phyloP scores from a whole-genome alignment of 2,113 vertebrate genomes.

The Maccullochella peelii region DNA sequence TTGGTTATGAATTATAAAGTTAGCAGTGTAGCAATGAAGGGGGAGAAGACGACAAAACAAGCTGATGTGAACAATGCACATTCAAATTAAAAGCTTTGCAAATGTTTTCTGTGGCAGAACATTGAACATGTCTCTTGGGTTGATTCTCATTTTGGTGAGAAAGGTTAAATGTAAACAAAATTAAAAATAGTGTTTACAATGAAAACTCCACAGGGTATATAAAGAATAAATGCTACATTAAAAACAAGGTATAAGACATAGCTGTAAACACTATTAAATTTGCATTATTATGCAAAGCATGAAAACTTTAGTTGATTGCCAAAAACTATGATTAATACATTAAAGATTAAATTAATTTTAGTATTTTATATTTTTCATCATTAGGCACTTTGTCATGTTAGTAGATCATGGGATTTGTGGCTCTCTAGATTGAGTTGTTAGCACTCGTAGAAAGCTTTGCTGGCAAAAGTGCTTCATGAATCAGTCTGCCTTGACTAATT shows the following conservation, averaged over 20 bases:
- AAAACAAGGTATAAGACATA: not conserved
- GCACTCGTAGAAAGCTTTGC: not conserved
- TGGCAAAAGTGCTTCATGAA: not conserved
- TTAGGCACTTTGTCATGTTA: constrained; percentile 1
- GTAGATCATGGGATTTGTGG: not conserved
- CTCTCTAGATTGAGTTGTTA: not conserved
- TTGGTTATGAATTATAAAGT: constrained; percentile 1
- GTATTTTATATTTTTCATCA: constrained; percentile 10
- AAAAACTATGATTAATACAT: not conserved
- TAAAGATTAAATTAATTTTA: not conserved
- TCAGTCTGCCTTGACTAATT: not conserved
- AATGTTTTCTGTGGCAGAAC: not conserved
- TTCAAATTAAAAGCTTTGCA: not conserved
- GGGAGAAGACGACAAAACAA: not conserved
- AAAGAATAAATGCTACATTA: not conserved
- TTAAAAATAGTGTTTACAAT: not conserved
- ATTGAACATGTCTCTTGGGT: not conserved
- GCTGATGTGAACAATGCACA: not conserved
- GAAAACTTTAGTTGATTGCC: not conserved
- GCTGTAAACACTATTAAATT: not conserved
- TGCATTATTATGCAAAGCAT: not conserved
- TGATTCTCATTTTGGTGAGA: not conserved
- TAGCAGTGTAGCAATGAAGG: not conserved
- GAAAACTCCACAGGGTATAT: not conserved
- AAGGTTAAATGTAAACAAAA: not conserved